These are phyloP conservation scores for Cantharis lateralis DNA, from an alignment of 2,888 invertebrate genomes.

Conservation along the genomic window DNA sequence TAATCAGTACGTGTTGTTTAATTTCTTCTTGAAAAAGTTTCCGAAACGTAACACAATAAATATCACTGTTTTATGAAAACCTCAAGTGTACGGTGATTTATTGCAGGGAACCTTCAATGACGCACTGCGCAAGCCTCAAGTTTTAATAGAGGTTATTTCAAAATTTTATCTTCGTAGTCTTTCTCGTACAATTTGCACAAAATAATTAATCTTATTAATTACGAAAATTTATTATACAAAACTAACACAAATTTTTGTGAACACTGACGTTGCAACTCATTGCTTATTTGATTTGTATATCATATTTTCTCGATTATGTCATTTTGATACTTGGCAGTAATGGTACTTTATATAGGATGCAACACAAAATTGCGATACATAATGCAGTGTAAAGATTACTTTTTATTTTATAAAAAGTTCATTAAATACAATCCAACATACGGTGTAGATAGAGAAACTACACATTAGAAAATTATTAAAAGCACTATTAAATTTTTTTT, in stretches of 20 bases:
- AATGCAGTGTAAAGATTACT: not conserved
- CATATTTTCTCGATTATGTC: not conserved
- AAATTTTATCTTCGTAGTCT: not conserved
- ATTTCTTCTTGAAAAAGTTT: slow-evolving; percentile 51
- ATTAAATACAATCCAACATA: too few species aligned
- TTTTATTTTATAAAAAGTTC: not conserved
- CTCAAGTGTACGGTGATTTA: slow-evolving; percentile 41
- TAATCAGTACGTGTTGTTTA: slow-evolving; percentile 76
- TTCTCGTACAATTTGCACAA: not conserved
- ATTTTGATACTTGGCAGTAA: not conserved
- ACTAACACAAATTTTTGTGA: slow-evolving; percentile 6
- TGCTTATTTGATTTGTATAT: not conserved
- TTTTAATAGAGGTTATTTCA: slow-evolving; percentile 27
- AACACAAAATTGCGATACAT: not conserved
- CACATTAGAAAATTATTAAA: too few species aligned
- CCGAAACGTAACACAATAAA: slow-evolving; percentile 41
- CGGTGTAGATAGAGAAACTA: too few species aligned
- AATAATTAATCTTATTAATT: not conserved
- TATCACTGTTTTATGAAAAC: slow-evolving; percentile 42
- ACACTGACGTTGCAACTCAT: slow-evolving; percentile 6
- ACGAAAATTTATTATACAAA: slow-evolving; percentile 11
- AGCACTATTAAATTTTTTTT: too few species aligned
- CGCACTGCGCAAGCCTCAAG: slow-evolving; percentile 32
- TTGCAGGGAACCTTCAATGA: slow-evolving; percentile 29
- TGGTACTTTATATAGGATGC: not conserved